Percentiles rank a stretch among this genome's conserved stretches.
phyloP scores from a whole-genome alignment of 2,888 invertebrate species.

The Parapristionchus giblindavisi region DNA sequence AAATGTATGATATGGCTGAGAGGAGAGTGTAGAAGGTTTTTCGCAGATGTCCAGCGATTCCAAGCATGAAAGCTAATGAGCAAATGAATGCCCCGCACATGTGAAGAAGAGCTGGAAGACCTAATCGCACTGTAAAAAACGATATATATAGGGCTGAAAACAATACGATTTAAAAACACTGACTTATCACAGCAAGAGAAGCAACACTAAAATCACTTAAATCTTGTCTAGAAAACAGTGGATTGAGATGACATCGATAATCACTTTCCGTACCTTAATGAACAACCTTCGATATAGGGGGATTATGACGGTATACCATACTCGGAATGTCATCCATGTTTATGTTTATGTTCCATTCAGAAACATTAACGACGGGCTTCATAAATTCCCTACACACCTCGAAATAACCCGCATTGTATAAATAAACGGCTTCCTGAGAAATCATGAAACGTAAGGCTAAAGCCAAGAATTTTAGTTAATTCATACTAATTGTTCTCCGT shows the following conservation, averaged over 20 bases:
- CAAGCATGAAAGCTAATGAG: constrained; percentile 58
- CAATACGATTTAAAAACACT: constrained; percentile 34
- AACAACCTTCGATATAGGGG: neutral
- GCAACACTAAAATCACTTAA: constrained; percentile 64
- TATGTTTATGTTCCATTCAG: constrained; percentile 9
- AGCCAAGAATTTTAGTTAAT: too few species aligned
- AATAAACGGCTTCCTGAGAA: constrained; percentile 60
- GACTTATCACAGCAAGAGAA: constrained; percentile 61
- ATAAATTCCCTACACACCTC: constrained; percentile 60
- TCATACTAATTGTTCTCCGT: constrained; percentile 61
- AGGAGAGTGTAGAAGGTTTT: constrained; percentile 59
- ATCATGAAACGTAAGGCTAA: constrained; percentile 18
- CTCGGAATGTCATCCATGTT: constrained; percentile 53
- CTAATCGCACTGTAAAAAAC: constrained; percentile 58
- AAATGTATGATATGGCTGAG: constrained; percentile 65
- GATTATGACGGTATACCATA: constrained; percentile 25
- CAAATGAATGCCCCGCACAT: constrained; percentile 60
- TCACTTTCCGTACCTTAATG: constrained; percentile 46
- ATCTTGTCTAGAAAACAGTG: constrained; percentile 61
- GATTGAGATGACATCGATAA: constrained; percentile 62
- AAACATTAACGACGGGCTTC: constrained; percentile 47
- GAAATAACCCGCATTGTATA: constrained; percentile 67
- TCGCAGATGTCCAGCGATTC: constrained; percentile 59
- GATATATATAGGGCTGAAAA: neutral
- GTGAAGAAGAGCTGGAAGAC: constrained; percentile 63